Percentiles rank a stretch among this genome's conserved stretches.
phyloP scores from a whole-genome alignment of 1,140 invertebrate species.

The Micrasema minimum region DNA sequence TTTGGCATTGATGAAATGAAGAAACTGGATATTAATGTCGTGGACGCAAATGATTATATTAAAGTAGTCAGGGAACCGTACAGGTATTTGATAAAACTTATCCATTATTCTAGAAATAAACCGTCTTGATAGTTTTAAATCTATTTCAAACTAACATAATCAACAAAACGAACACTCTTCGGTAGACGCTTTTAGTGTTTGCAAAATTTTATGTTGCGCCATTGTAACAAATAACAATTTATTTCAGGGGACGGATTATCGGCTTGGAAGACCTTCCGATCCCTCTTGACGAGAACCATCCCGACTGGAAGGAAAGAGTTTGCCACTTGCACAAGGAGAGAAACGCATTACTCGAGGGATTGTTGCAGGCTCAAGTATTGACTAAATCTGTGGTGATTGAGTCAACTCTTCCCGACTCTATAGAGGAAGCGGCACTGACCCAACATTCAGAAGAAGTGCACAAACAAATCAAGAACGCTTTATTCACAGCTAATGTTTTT shows the following conservation, averaged over 20 bases:
- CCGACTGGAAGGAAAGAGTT: conserved; percentile 71
- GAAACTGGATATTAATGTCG: conserved; percentile 65
- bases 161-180: too few relatives aligned
- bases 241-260: conserved; percentile 64
- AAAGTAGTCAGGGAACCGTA: conserved; percentile 43
- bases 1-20: conserved; percentile 64
- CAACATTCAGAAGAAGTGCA: conserved; percentile 66
- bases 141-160: too few relatives aligned
- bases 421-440: conserved; percentile 60
- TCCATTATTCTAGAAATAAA: too few relatives aligned
- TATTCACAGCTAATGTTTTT: conserved; percentile 78
- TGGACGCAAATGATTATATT: conserved; percentile 68
- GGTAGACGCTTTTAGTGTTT: too few relatives aligned
- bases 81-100: too few relatives aligned
- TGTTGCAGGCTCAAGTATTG: conserved; percentile 77
- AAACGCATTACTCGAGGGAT: conserved; percentile 76
- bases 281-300: conserved; percentile 68
- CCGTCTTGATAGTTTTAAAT: too few relatives aligned
- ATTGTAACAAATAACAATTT: too few relatives aligned
- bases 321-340: conserved; percentile 71
- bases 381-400: conserved; percentile 79
- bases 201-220: too few relatives aligned
- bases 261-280: conserved; percentile 59
- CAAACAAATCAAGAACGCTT: conserved; percentile 68
- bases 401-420: conserved; percentile 68